Evolutionary conservation across 1,140 invertebrate genomes (phyloP).

Genomic region (Bombus turneri): DNA sequence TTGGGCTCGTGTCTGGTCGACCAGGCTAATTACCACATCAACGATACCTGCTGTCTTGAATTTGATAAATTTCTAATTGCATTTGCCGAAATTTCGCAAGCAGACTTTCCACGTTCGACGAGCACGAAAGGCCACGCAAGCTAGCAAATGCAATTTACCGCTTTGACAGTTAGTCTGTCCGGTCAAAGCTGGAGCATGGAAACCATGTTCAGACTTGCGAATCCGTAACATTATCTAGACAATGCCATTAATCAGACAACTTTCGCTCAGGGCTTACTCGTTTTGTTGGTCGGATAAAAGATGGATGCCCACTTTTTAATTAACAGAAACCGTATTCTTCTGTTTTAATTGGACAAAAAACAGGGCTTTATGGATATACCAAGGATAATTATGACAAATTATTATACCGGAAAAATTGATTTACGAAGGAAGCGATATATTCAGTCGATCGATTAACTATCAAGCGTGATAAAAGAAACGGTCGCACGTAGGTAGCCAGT

Average conservation of each 20-base stretch:
- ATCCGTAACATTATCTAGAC: conserved; percentile 56
- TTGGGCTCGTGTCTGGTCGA: neutral
- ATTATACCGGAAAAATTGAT: neutral
- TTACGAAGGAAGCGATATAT: neutral
- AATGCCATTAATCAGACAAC: conserved; percentile 61
- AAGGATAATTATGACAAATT: neutral
- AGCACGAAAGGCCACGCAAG: neutral
- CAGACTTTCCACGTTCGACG: conserved; percentile 26
- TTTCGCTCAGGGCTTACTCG: neutral
- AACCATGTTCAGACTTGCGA: conserved; percentile 43
- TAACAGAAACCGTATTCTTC: neutral
- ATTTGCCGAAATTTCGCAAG: conserved; percentile 36
- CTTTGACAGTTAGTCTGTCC: conserved; percentile 43
- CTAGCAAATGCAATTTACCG: conserved; percentile 58
- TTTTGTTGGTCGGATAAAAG: neutral
- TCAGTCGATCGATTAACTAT: neutral
- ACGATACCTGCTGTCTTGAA: neutral
- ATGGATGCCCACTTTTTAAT: neutral
- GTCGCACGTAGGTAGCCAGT: neutral
- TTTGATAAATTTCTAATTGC: conserved; percentile 41
- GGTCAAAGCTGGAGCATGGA: conserved; percentile 46
- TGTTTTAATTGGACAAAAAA: neutral
- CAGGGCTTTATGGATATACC: no score
- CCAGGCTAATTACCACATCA: neutral
- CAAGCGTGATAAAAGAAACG: neutral